These are phyloP conservation scores for Tupiocoris notatus DNA, from an alignment of 2,888 invertebrate genomes.

Conservation along the genomic window DNA sequence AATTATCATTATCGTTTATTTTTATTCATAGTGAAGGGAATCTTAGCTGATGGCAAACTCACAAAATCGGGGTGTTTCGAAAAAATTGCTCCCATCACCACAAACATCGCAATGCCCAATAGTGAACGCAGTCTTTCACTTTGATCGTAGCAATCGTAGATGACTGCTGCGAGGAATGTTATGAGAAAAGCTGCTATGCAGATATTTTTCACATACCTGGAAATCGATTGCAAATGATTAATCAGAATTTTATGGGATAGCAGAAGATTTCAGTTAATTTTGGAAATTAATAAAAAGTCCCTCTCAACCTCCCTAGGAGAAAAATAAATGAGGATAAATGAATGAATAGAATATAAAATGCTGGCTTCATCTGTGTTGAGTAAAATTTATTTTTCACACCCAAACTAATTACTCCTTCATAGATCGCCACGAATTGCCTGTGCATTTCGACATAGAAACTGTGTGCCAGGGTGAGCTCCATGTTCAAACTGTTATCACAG, in stretches of 20 bases:
- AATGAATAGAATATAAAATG: too few species aligned
- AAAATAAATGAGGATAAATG: too few species aligned
- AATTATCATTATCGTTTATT: too few species aligned
- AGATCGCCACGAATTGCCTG: too few species aligned
- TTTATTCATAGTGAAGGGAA: background rate
- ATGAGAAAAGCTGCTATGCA: constrained; percentile 22
- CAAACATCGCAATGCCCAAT: constrained; percentile 64
- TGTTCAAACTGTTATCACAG: too few species aligned
- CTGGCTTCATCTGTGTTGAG: too few species aligned
- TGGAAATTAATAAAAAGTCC: background rate
- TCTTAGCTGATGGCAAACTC: constrained; percentile 48
- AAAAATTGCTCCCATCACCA: constrained; percentile 64
- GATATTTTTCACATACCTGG: constrained; percentile 32
- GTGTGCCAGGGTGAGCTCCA: too few species aligned
- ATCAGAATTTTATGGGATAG: constrained; percentile 3
- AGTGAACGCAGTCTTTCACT: constrained; percentile 67
- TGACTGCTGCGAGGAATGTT: constrained; percentile 62
- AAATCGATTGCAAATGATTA: background rate
- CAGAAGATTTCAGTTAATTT: background rate
- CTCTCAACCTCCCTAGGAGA: background rate
- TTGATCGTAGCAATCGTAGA: constrained; percentile 63
- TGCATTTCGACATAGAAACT: too few species aligned
- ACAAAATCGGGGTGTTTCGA: constrained; percentile 62
- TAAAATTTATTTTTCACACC: too few species aligned
- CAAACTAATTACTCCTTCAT: too few species aligned